Evolutionary conservation across 2,113 vertebrate genomes (phyloP), one percentile per base, ranked within the genome.

Genomic region (Corythaeola cristata): DNA sequence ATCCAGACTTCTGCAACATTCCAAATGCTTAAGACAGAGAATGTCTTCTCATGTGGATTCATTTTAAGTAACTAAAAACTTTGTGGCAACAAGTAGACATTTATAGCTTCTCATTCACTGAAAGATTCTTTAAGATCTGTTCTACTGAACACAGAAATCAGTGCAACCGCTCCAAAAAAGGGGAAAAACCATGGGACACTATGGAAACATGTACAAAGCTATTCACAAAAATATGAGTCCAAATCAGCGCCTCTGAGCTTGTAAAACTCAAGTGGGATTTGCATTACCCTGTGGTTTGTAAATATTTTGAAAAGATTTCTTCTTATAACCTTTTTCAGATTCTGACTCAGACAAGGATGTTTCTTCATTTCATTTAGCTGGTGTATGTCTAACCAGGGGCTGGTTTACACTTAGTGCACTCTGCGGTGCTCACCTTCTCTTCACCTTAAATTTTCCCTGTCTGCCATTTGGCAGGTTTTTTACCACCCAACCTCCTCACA

Each of bases 181-280:
- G 56, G 71, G 60, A 10, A 58, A 87, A 85, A 33, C 9, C 45
- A 53, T 7, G 30, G 56, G 39, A 44, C 33, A 18, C 44, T 50
- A 71, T 58, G 71, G 77, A 94, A 92, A 86, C 26, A 59, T 1
- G 9, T 41, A 58, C 63, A 63, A 33, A 90, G 56, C 59, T 23
- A 58, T 22, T 62, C 67, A 93, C 59, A 83, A 69, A 94, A 88
- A 69, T 50, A 87, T 2, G 19, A 90, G 15, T n/a, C 30, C 79
- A 90, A 90, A 63, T 52, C 59, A 90, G 47, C 71, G 52, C 24
- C 77, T 89, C 52, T 81, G 59, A 30, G 53, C 39, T 66, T 82
- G 44, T 86, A 89, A 91, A 84, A 58, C 66, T 82, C 49, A 68
- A 68, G 60, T 72, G 52, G 60, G 76, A 55, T 89, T 89, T 85